Evolutionary conservation across 1,140 invertebrate genomes (phyloP).

Genomic region (Meteorus sp.): DNA sequence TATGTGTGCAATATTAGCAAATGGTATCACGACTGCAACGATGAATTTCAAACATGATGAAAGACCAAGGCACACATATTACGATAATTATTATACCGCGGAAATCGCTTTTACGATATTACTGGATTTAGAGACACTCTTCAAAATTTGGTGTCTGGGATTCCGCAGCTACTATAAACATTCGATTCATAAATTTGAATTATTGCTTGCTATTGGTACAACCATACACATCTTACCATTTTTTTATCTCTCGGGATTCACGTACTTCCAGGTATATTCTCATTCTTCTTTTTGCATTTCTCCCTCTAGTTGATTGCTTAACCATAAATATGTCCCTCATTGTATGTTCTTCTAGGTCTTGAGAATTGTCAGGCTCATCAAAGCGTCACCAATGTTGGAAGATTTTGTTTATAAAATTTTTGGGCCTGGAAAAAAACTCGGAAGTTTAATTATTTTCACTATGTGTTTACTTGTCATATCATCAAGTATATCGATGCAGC

Average conservation of each 20-base stretch:
- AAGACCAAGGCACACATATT: slow-evolving; percentile 76
- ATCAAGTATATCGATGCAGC: slow-evolving; percentile 97
- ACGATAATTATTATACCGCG: slow-evolving; percentile 92
- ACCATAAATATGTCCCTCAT: too few relatives aligned
- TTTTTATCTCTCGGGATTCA: slow-evolving; percentile 90
- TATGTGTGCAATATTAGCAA: slow-evolving; percentile 92
- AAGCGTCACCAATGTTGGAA: slow-evolving; percentile 97
- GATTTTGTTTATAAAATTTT: slow-evolving; percentile 99
- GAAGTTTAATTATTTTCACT: slow-evolving; percentile 97
- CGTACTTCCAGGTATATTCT: slow-evolving; percentile 98
- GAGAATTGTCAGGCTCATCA: slow-evolving; percentile 92
- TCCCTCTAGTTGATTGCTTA: too few relatives aligned
- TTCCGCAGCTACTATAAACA: slow-evolving; percentile 93
- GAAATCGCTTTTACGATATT: slow-evolving; percentile 95
- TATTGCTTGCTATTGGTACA: slow-evolving; percentile 92
- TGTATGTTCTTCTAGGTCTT: slow-evolving; percentile 72
- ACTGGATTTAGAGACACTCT: slow-evolving; percentile 91
- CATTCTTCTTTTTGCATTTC: too few relatives aligned
- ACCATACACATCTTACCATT: slow-evolving; percentile 91
- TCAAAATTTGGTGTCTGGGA: slow-evolving; percentile 98
- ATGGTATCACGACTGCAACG: slow-evolving; percentile 94
- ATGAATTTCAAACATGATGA: slow-evolving; percentile 94
- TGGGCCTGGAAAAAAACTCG: slow-evolving; percentile 97
- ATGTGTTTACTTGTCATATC: slow-evolving; percentile 99
- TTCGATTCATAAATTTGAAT: slow-evolving; percentile 97